These are phyloP conservation scores for Rhabdomys dilectus DNA, from an alignment of 2,113 vertebrate species.

Conservation along the genomic window DNA sequence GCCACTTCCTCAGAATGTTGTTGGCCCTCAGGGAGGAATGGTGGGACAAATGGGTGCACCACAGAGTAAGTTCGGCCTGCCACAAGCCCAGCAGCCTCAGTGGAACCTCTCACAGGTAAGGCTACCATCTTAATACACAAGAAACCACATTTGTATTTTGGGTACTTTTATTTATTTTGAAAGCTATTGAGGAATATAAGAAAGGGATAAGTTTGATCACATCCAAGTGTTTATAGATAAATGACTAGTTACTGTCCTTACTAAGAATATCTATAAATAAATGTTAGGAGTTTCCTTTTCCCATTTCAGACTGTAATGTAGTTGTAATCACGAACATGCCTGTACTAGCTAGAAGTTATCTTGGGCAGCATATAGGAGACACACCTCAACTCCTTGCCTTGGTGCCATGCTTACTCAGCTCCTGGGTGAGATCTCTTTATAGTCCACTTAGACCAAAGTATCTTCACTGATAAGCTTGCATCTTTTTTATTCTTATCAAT, in stretches of 20 bases:
- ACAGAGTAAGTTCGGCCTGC: conserved; percentile 95
- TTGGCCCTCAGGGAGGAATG: conserved; percentile 93
- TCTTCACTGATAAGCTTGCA: not conserved
- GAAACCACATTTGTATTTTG: not conserved
- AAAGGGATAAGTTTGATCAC: not conserved
- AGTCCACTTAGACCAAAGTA: not conserved
- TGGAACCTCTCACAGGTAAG: conserved; percentile 97
- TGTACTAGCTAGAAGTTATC: not conserved
- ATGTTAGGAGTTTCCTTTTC: not conserved
- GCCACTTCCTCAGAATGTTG: conserved; percentile 94
- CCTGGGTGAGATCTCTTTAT: not conserved
- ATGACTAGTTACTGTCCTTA: not conserved
- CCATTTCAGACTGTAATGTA: not conserved
- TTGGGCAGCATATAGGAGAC: not conserved
- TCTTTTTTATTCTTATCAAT: not conserved
- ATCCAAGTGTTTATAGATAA: not conserved
- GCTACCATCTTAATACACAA: not conserved
- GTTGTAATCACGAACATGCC: not conserved
- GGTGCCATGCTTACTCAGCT: not conserved
- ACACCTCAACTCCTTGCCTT: not conserved
- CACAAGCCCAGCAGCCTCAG: conserved; percentile 92
- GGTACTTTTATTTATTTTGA: conserved; percentile 19
- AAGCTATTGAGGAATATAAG: not conserved
- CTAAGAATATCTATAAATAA: conserved; percentile 35
- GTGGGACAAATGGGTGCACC: conserved; percentile 90